A percentile compares a stretch with the other conserved stretches of the same genome.
These are phyloP conservation scores for Noturus placidus DNA, from an alignment of 2,113 vertebrate genomes.

Conservation along the genomic window DNA sequence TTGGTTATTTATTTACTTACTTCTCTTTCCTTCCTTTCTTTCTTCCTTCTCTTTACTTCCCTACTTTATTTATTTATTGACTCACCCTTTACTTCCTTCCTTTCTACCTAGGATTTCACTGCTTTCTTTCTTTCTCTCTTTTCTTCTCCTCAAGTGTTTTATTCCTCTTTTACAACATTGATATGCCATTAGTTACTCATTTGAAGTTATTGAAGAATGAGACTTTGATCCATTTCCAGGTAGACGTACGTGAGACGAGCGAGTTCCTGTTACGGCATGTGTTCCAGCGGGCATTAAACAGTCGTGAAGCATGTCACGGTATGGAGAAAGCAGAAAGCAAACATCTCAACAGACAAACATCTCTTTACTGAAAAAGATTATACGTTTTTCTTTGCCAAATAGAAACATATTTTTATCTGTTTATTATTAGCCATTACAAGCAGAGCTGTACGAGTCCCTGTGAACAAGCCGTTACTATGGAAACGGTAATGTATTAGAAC, in stretches of 20 bases:
- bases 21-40: background rate
- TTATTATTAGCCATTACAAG: background rate
- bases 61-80: background rate
- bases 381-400: background rate
- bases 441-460: background rate
- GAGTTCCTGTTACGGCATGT: background rate
- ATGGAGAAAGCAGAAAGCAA: background rate
- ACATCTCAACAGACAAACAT: too few species aligned
- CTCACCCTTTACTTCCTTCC: background rate
- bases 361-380: background rate
- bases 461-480: constrained; percentile 2
- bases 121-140: background rate
- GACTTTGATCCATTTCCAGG: background rate
- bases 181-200: background rate
- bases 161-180: background rate
- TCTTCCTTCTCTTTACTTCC: background rate
- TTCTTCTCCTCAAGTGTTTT: background rate
- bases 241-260: background rate
- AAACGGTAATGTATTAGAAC: background rate
- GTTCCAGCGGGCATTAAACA: too few species aligned
- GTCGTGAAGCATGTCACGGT: background rate
- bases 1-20: background rate
- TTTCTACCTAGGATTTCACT: background rate
- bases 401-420: background rate
- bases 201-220: background rate